Conservation (phyloP, 2,113 vertebrate species). For the Peucedramus taeniatus region DNA sequence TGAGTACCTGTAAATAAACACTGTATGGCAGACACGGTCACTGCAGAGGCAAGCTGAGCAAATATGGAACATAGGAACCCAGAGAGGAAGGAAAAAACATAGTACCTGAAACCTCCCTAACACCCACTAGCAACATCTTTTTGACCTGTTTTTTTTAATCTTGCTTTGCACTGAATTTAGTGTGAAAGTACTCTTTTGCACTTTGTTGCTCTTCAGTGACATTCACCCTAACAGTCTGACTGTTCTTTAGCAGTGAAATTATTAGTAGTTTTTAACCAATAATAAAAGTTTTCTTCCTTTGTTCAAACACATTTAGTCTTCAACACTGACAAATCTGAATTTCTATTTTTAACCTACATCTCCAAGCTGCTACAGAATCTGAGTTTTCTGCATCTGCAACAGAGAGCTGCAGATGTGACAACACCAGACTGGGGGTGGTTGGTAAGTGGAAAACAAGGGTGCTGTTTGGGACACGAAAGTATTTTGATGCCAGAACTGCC, state of each 20-base stretch:
- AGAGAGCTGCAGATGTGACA: background rate
- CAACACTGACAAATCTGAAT: background rate
- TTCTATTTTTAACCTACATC: background rate
- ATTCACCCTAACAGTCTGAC: background rate
- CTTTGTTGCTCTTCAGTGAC: background rate
- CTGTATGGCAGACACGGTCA: accelerated
- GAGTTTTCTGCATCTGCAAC: background rate
- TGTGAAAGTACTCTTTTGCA: background rate
- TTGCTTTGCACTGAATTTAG: background rate
- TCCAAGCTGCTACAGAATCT: background rate
- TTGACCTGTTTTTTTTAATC: background rate
- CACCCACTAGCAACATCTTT: background rate
- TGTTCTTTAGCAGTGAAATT: background rate
- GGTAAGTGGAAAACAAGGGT: background rate
- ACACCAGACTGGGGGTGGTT: accelerated
- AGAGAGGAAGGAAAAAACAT: background rate
- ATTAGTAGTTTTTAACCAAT: background rate
- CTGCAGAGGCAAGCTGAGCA: background rate
- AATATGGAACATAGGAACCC: background rate
- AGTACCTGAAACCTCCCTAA: background rate
- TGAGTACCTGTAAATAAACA: background rate
- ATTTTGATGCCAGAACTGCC: background rate
- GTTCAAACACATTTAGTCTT: background rate
- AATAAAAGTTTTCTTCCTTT: background rate
- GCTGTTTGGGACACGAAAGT: background rate